These are phyloP conservation scores for Polydrusus cervinus DNA, from an alignment of 2,888 invertebrate genomes.

Conservation along the genomic window DNA sequence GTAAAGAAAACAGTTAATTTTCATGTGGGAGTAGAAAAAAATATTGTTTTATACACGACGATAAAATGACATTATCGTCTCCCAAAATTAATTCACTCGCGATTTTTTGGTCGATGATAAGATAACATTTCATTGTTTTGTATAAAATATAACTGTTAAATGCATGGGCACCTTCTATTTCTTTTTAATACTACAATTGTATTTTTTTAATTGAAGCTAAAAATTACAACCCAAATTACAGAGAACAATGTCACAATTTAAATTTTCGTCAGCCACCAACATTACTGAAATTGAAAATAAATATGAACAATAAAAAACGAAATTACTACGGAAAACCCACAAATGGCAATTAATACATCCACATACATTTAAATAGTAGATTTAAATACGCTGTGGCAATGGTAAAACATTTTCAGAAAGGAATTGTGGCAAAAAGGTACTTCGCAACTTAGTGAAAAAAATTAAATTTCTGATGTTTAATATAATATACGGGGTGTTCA, in stretches of 20 bases:
- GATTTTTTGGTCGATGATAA: too few species aligned
- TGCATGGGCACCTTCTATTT: neutral
- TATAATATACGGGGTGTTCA: too few species aligned
- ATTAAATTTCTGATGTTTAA: too few species aligned
- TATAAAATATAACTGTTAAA: too few species aligned
- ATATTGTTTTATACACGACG: too few species aligned
- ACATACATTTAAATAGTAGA: neutral
- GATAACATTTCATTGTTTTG: too few species aligned
- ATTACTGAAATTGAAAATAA: conserved; percentile 18
- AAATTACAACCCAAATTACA: neutral
- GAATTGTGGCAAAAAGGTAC: neutral
- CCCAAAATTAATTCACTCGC: too few species aligned
- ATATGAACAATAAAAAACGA: conserved; percentile 1
- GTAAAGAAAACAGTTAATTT: too few species aligned
- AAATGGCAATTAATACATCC: conserved; percentile 8
- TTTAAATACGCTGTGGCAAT: neutral
- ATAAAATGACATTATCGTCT: too few species aligned
- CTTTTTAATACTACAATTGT: neutral
- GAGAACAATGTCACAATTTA: neutral
- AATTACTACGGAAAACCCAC: neutral
- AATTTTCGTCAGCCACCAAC: neutral
- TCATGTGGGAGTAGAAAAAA: too few species aligned
- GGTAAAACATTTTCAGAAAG: neutral
- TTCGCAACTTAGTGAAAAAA: neutral
- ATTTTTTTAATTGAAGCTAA: neutral